These are phyloP conservation scores for Pristis pectinata DNA, from an alignment of 2,797 vertebrate species.

Conservation along the genomic window DNA sequence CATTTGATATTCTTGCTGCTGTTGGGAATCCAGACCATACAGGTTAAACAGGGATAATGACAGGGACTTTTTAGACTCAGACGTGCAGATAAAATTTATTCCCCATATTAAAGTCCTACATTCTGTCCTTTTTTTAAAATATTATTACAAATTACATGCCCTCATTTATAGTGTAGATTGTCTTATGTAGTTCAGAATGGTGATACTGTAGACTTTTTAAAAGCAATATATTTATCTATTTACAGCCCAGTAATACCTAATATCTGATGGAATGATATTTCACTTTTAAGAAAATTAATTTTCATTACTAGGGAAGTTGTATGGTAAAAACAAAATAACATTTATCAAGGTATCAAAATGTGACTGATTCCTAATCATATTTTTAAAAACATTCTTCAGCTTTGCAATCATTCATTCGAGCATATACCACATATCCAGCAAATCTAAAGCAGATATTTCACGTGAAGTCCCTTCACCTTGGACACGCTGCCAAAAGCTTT, in stretches of 20 bases:
- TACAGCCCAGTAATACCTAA: not conserved
- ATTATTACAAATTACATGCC: not conserved
- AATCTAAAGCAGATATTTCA: slow-evolving; percentile 84
- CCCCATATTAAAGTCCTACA: not conserved
- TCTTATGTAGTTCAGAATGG: not conserved
- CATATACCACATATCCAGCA: slow-evolving; percentile 70
- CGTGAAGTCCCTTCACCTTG: slow-evolving; percentile 75
- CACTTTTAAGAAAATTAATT: no score
- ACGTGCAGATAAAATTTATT: not conserved
- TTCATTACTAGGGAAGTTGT: no score
- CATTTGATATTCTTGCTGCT: not conserved
- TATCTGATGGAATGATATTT: not conserved
- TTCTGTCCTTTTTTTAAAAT: not conserved
- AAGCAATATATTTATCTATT: not conserved
- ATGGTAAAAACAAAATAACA: not conserved
- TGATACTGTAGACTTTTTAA: not conserved
- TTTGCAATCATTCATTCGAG: slow-evolving; percentile 80
- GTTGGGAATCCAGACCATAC: not conserved
- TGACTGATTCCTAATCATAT: not conserved
- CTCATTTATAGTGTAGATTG: not conserved
- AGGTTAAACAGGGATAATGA: not conserved
- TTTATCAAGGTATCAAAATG: not conserved
- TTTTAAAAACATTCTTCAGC: slow-evolving; percentile 56
- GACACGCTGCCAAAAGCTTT: slow-evolving; percentile 92
- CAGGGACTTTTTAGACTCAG: not conserved